Conservation (phyloP, 2,797 vertebrate genomes). For the Trematocara caparti region DNA sequence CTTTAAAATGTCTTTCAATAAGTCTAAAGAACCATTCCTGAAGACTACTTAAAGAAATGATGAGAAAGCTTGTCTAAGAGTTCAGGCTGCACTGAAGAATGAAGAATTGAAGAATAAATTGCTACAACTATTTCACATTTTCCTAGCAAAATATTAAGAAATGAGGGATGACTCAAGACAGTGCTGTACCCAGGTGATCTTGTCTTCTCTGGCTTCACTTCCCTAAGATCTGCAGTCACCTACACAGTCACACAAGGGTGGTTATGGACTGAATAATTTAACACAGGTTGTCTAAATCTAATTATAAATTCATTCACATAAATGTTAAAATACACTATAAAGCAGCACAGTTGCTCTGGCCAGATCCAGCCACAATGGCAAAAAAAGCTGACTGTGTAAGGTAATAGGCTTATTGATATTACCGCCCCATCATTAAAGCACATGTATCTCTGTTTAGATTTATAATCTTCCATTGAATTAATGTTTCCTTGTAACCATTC, state of each 20-base stretch:
- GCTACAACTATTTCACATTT: not conserved
- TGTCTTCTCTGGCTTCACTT: not conserved
- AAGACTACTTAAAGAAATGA: not conserved
- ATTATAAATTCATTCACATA: not conserved
- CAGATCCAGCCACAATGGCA: not conserved
- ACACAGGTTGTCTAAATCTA: not conserved
- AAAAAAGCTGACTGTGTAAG: not conserved
- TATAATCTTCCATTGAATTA: not conserved
- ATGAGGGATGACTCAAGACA: not conserved
- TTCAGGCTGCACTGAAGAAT: not conserved
- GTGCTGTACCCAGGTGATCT: not conserved
- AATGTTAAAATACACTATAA: not conserved
- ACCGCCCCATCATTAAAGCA: not conserved
- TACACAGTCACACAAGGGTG: not conserved
- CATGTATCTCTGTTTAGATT: not conserved
- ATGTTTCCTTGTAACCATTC: not conserved
- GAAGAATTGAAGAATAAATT: not conserved
- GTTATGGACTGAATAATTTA: not conserved
- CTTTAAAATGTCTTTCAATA: not conserved
- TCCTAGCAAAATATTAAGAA: not conserved
- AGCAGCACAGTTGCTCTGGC: not conserved
- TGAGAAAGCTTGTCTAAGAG: not conserved
- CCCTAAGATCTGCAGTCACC: not conserved
- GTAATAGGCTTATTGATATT: not conserved
- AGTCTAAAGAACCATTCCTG: not conserved